Conservation (phyloP, 2,113 vertebrate species). For the Columba janthina region DNA sequence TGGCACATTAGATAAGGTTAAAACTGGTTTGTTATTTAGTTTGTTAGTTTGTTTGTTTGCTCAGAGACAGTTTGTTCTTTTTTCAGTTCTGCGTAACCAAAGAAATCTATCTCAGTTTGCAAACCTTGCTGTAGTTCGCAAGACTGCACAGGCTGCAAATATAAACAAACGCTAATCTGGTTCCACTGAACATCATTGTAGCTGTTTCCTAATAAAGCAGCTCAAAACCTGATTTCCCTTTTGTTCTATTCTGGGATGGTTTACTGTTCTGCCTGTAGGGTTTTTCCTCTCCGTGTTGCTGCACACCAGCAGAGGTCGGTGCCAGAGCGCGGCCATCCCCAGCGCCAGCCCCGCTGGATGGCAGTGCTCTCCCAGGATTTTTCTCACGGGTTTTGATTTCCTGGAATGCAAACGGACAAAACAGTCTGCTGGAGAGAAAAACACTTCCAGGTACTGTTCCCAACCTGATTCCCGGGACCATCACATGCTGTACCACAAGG, state of each 20-base stretch:
- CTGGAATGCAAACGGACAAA: background rate
- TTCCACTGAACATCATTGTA: background rate
- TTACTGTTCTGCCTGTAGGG: background rate
- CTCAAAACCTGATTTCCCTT: background rate
- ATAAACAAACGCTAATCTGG: background rate
- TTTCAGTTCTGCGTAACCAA: background rate
- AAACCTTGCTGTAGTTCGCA: background rate
- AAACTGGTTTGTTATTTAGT: background rate
- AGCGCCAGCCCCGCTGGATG: conserved; percentile 22
- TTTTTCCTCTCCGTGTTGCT: accelerated
- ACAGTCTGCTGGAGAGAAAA: background rate
- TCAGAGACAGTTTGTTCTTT: background rate
- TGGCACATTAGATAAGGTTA: background rate
- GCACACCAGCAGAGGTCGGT: accelerated
- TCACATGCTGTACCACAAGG: background rate
- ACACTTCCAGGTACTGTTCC: conserved; percentile 33
- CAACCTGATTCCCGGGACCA: background rate
- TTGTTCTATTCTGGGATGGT: background rate
- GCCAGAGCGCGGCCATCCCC: background rate
- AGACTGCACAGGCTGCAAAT: background rate
- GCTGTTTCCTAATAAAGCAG: conserved; percentile 44
- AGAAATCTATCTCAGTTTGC: background rate
- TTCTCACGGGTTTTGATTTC: background rate
- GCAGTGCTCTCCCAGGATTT: background rate
- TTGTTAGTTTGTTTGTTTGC: background rate